Conservation (phyloP, 2,797 vertebrate species). For the Brachymystax lenok region DNA sequence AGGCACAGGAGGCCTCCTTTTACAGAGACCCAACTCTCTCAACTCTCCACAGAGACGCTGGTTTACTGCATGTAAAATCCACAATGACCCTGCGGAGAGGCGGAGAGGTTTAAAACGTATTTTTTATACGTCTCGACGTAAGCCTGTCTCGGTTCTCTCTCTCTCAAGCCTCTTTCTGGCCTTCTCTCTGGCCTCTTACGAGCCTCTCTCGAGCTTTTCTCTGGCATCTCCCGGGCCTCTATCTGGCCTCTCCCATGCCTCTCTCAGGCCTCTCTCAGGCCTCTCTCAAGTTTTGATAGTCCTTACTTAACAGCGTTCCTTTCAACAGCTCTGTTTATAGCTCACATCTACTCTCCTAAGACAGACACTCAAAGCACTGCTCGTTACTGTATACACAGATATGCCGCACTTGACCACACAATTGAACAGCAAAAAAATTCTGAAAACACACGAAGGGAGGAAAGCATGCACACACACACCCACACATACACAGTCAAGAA, state of each 20-base stretch:
- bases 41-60: constrained; percentile 1
- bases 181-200: no score
- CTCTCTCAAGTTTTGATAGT: constrained; percentile 28
- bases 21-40: constrained; percentile 40
- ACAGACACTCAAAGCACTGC: constrained; percentile 20
- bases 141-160: no score
- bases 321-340: constrained; percentile 56
- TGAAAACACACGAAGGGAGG: background rate
- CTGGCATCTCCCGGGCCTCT: background rate
- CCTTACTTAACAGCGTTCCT: constrained; percentile 36
- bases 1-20: constrained; percentile 47
- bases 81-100: constrained; percentile 31
- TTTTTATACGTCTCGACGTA: no score
- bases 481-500: background rate
- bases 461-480: background rate
- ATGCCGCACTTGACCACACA: constrained; percentile 17
- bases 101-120: constrained; percentile 6
- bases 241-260: background rate
- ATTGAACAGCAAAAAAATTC: background rate
- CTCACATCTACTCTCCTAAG: constrained; percentile 7
- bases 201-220: no score
- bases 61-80: constrained; percentile 37
- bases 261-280: background rate
- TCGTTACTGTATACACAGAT: constrained; percentile 32
- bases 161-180: no score